Percentiles rank a stretch among this genome's conserved stretches.
Evolutionary conservation across 2,797 vertebrate species (phyloP).

Genomic region (Hephaestus fuliginosus): DNA sequence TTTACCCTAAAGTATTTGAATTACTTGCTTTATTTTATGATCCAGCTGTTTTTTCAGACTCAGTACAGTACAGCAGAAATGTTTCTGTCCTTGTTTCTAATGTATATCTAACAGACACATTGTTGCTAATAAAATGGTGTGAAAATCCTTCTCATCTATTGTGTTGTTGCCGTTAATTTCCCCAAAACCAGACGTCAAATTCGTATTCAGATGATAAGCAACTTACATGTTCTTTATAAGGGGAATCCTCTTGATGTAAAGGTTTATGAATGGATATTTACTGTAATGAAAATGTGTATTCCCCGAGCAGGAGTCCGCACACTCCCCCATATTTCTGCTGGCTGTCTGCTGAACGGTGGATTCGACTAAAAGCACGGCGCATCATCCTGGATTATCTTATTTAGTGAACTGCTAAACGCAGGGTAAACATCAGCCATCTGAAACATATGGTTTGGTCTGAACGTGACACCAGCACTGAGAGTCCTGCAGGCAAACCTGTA

Average conservation of each 20-base stretch:
- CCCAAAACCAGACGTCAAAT: background rate
- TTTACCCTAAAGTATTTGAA: constrained; percentile 76
- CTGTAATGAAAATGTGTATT: constrained; percentile 1
- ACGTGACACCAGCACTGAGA: background rate
- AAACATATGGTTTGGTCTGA: background rate
- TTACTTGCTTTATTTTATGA: constrained; percentile 81
- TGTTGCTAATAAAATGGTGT: constrained; percentile 88
- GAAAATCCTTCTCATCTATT: constrained; percentile 65
- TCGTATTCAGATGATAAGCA: background rate
- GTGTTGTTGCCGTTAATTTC: background rate
- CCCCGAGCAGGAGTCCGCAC: background rate
- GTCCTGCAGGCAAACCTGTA: background rate
- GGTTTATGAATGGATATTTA: background rate
- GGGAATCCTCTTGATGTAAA: constrained; percentile 3
- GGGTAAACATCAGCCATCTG: constrained; percentile 27
- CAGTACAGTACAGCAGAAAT: constrained; percentile 80
- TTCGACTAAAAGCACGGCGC: constrained; percentile 27
- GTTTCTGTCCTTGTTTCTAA: constrained; percentile 85
- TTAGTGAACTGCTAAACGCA: constrained; percentile 22
- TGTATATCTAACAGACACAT: constrained; percentile 84
- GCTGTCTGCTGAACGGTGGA: constrained; percentile 20
- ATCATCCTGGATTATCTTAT: constrained; percentile 59
- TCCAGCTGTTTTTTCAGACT: constrained; percentile 74
- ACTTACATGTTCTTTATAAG: background rate
- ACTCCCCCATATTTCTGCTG: background rate